Evolutionary conservation across 1,140 invertebrate genomes (phyloP).

Genomic region (Pararge aegeria): DNA sequence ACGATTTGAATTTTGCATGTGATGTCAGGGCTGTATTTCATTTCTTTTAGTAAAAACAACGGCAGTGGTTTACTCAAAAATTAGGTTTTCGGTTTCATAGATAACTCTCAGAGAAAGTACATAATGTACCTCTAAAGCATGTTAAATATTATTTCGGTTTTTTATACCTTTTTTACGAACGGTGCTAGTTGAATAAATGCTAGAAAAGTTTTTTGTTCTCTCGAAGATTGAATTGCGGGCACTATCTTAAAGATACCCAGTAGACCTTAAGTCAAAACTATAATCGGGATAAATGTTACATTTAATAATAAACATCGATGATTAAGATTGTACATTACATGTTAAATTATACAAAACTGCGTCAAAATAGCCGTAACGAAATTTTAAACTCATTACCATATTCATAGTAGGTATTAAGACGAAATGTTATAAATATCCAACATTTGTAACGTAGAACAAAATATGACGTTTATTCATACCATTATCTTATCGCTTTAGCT

Average conservation of each 20-base stretch:
- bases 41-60: too few relatives aligned
- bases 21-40: too few relatives aligned
- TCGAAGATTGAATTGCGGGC: too few relatives aligned
- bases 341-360: neutral
- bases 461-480: slow-evolving; percentile 12
- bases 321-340: neutral
- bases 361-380: neutral
- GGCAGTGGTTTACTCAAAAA: too few relatives aligned
- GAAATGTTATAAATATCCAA: slow-evolving; percentile 11
- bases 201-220: too few relatives aligned
- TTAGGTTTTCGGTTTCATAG: too few relatives aligned
- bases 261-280: neutral
- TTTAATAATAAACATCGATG: neutral
- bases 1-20: too few relatives aligned
- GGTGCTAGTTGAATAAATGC: too few relatives aligned
- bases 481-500: slow-evolving; percentile 58
- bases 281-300: neutral
- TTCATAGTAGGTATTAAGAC: neutral
- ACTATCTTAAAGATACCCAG: neutral
- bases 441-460: slow-evolving; percentile 20
- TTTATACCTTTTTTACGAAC: too few relatives aligned
- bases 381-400: neutral
- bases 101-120: too few relatives aligned
- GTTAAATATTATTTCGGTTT: too few relatives aligned
- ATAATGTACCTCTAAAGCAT: too few relatives aligned